These are phyloP conservation scores for Blastobasis adustella DNA, from an alignment of 2,888 invertebrate species.

Conservation along the genomic window DNA sequence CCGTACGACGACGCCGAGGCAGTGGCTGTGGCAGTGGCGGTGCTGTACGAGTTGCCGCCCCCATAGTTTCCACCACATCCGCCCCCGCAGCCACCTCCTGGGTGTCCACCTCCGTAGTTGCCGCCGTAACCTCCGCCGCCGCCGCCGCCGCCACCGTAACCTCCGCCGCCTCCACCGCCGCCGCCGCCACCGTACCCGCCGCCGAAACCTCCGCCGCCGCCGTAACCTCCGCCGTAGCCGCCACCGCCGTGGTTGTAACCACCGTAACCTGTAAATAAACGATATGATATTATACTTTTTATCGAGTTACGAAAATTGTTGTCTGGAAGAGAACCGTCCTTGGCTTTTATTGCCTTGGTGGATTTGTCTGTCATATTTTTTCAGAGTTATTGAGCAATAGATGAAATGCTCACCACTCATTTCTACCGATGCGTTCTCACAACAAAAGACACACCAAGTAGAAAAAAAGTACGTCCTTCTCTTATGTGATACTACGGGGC, in stretches of 20 bases:
- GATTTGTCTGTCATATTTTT: too few relatives aligned
- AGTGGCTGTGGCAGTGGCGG: slow-evolving; percentile 36
- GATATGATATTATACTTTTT: too few relatives aligned
- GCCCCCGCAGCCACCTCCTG: slow-evolving; percentile 18
- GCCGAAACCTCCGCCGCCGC: slow-evolving; percentile 14
- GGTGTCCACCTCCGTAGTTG: slow-evolving; percentile 14
- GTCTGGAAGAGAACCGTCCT: too few relatives aligned
- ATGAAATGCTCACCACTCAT: too few relatives aligned
- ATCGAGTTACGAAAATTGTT: too few relatives aligned
- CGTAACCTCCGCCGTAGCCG: slow-evolving; percentile 14
- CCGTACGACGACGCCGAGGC: slow-evolving; percentile 21
- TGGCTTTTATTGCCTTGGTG: too few relatives aligned
- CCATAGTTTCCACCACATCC: slow-evolving; percentile 20
- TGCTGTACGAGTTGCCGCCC: slow-evolving; percentile 18
- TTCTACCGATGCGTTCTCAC: too few relatives aligned
- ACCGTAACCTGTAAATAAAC: slow-evolving; percentile 6
- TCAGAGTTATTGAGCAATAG: too few relatives aligned
- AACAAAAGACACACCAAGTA: too few relatives aligned
- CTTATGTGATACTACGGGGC: too few relatives aligned
- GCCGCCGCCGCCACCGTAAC: slow-evolving; percentile 18
- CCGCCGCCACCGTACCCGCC: slow-evolving; percentile 17
- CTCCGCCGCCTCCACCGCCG: slow-evolving; percentile 18
- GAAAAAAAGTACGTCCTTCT: too few relatives aligned
- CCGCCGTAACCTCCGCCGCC: slow-evolving; percentile 14
- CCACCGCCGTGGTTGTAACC: slow-evolving; percentile 10